A percentile compares a stretch with the other conserved stretches of the same genome.
phyloP scores from a whole-genome alignment of 2,113 vertebrate species.

The Pseudorectes ferrugineus region DNA sequence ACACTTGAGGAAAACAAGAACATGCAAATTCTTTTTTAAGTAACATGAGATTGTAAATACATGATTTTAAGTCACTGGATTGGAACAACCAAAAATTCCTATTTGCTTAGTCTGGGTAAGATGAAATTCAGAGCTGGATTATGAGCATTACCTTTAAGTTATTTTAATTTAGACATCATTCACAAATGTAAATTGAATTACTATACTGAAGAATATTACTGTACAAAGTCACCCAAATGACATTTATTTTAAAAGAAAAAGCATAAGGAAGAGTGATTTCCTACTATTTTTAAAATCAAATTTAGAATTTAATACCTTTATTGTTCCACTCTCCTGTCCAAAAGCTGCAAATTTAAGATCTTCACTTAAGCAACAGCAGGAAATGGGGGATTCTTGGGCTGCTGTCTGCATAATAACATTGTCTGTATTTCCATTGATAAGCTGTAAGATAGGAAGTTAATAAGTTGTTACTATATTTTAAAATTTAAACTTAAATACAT shows the following conservation, averaged over 20 bases:
- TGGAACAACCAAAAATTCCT: neutral
- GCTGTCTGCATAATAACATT: constrained; percentile 76
- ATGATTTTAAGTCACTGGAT: neutral
- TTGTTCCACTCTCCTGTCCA: constrained; percentile 80
- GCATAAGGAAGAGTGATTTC: neutral
- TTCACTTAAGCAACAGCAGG: constrained; percentile 81
- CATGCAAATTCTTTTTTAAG: neutral
- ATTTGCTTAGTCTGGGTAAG: neutral
- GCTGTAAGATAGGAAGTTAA: constrained; percentile 69
- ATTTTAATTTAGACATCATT: neutral
- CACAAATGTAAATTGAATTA: neutral
- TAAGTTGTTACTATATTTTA: neutral
- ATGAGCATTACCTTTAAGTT: neutral
- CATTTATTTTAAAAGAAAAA: neutral
- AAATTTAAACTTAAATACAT: neutral
- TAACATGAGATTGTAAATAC: neutral
- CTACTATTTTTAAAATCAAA: neutral
- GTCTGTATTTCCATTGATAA: constrained; percentile 79
- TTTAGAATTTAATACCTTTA: constrained; percentile 76
- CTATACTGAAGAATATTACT: neutral
- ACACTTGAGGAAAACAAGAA: neutral
- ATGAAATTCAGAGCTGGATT: neutral
- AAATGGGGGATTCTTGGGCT: constrained; percentile 75
- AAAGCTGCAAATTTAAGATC: constrained; percentile 72
- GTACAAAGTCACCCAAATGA: neutral